Evolutionary conservation across 2,797 vertebrate genomes (phyloP).

Genomic region (Eleutherodactylus coqui): DNA sequence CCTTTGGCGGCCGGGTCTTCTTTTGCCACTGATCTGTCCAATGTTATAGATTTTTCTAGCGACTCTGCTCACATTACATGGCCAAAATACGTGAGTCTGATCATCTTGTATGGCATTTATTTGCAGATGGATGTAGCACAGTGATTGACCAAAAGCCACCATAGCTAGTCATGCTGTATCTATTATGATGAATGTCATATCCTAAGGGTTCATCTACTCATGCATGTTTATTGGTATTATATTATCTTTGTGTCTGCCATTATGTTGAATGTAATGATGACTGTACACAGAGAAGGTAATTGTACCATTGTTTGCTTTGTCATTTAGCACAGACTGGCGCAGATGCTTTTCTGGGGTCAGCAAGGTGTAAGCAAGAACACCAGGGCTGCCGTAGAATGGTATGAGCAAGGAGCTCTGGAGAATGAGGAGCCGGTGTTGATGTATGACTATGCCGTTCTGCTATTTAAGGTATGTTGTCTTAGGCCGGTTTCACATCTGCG

Average conservation of each 20-base stretch:
- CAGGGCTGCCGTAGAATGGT: constrained; percentile 82
- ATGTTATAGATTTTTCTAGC: too few relatives aligned
- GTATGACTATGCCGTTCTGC: constrained; percentile 88
- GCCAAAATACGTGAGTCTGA: too few relatives aligned
- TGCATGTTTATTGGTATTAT: not conserved
- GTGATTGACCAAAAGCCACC: too few relatives aligned
- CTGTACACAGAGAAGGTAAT: not conserved
- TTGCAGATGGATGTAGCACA: too few relatives aligned
- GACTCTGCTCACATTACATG: too few relatives aligned
- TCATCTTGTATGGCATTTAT: too few relatives aligned
- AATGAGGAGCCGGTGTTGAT: constrained; percentile 83
- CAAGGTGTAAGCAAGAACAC: constrained; percentile 87
- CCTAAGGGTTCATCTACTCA: not conserved
- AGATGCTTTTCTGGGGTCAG: constrained; percentile 89
- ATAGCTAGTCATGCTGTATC: too few relatives aligned
- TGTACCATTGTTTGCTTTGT: constrained; percentile 36
- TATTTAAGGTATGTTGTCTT: constrained; percentile 87
- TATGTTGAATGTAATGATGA: too few relatives aligned
- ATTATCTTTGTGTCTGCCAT: not conserved
- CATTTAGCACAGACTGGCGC: constrained; percentile 83
- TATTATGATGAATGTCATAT: not conserved
- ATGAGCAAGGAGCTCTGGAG: constrained; percentile 84
- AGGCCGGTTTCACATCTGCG: too few relatives aligned
- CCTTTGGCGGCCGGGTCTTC: too few relatives aligned
- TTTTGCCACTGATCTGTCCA: too few relatives aligned